These are phyloP conservation scores for Akabosia matsudoensis DNA, from an alignment of 1,140 invertebrate genomes.

Conservation along the genomic window DNA sequence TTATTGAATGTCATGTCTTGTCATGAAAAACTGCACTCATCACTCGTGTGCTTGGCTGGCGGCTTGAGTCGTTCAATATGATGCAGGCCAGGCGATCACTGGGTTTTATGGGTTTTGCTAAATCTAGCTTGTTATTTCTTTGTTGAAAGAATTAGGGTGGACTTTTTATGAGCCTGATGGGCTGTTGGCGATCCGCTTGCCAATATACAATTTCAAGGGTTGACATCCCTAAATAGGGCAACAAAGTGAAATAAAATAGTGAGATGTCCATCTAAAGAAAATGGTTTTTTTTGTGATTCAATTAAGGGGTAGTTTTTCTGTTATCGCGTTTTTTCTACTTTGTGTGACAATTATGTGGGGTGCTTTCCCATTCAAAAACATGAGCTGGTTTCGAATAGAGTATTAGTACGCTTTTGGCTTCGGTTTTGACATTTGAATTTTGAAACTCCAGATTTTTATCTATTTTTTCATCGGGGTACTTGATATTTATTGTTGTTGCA, in stretches of 20 bases:
- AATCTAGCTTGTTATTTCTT: neutral
- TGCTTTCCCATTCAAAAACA: too few relatives aligned
- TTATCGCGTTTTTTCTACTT: too few relatives aligned
- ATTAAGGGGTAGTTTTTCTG: too few relatives aligned
- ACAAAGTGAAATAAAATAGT: neutral
- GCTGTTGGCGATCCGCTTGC: neutral
- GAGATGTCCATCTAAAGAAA: neutral
- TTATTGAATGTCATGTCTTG: too few relatives aligned
- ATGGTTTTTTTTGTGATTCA: constrained; percentile 8
- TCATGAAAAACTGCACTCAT: neutral
- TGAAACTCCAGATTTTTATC: neutral
- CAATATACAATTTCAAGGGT: neutral
- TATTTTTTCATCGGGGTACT: neutral
- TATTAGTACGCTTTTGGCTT: too few relatives aligned
- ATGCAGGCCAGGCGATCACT: neutral
- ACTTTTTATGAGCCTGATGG: neutral
- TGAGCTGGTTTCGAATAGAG: too few relatives aligned
- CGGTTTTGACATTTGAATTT: neutral
- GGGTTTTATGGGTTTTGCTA: neutral
- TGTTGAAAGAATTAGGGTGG: neutral
- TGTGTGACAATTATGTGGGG: too few relatives aligned
- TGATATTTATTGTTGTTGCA: neutral
- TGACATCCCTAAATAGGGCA: neutral
- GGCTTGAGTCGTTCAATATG: neutral
- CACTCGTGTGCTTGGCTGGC: neutral